phyloP scores from a whole-genome alignment of 2,113 vertebrate species.

The Tachysurus vachellii region DNA sequence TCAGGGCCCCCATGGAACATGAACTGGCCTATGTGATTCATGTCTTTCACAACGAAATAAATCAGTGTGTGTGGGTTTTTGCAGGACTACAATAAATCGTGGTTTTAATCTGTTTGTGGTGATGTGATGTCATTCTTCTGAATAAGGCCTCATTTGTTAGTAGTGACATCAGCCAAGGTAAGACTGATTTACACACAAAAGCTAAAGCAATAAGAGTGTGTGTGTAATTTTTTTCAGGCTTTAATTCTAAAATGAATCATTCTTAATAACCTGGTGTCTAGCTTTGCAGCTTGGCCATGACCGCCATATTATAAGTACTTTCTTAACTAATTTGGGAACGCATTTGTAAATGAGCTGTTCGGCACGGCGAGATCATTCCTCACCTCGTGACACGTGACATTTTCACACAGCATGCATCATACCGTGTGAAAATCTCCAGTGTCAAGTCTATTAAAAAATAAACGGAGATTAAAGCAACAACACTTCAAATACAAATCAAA shows the following conservation, averaged over 20 bases:
- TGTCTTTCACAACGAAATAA: slow-evolving; percentile 26
- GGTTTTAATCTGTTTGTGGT: slow-evolving; percentile 44
- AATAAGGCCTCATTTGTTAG: slow-evolving; percentile 47
- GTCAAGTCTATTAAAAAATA: background rate
- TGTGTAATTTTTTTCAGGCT: background rate
- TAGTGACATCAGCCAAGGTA: slow-evolving; percentile 31
- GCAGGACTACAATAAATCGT: slow-evolving; percentile 38
- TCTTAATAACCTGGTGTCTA: background rate
- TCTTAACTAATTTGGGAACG: background rate
- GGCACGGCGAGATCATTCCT: background rate
- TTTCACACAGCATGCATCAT: background rate
- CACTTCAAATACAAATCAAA: background rate
- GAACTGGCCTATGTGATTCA: slow-evolving; percentile 19
- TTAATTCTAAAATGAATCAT: background rate
- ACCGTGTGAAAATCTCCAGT: no score
- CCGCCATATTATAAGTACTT: background rate
- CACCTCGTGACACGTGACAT: background rate
- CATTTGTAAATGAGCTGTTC: background rate
- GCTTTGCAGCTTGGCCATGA: background rate
- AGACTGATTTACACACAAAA: slow-evolving; percentile 40
- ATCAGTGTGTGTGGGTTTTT: slow-evolving; percentile 1
- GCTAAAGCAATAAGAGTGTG: background rate
- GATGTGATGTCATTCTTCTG: slow-evolving; percentile 33
- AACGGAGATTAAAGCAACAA: background rate
- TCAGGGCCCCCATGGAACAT: slow-evolving; percentile 25